Percentiles rank a stretch among this genome's conserved stretches.
phyloP scores from a whole-genome alignment of 2,888 invertebrate genomes.

The Cistogaster globosa region DNA sequence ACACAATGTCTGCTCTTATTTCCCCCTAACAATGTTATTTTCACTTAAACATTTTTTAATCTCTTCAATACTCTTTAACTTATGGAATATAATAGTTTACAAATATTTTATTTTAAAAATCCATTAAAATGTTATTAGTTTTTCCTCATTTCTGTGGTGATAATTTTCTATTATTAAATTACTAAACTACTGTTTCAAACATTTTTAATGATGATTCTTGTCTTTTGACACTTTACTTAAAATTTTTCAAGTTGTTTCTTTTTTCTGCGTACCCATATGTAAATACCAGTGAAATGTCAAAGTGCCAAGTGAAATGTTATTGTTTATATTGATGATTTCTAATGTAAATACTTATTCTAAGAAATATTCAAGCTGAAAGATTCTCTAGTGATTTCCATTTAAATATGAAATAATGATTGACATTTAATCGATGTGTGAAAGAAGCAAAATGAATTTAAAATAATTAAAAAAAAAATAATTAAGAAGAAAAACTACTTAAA shows the following conservation, averaged over 20 bases:
- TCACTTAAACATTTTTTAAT: too few relatives aligned
- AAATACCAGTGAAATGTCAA: constrained; percentile 51
- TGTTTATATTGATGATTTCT: constrained; percentile 33
- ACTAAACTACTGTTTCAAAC: constrained; percentile 10
- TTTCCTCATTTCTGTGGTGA: neutral
- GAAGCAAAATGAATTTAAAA: neutral
- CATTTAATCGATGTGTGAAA: neutral
- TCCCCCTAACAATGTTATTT: too few relatives aligned
- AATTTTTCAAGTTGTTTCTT: neutral
- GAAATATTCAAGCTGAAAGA: neutral
- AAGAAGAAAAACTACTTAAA: neutral
- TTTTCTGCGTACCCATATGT: neutral
- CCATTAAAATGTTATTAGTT: too few relatives aligned
- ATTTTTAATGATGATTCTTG: constrained; percentile 25
- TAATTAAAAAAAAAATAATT: neutral
- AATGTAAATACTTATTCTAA: constrained; percentile 33
- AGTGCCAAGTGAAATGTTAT: constrained; percentile 66
- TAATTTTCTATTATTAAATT: constrained; percentile 2
- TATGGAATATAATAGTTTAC: too few relatives aligned
- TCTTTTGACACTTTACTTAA: constrained; percentile 37
- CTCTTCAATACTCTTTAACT: too few relatives aligned
- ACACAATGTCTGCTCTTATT: too few relatives aligned
- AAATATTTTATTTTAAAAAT: too few relatives aligned
- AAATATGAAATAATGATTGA: constrained; percentile 51
- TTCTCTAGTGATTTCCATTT: neutral